Evolutionary conservation across 2,888 invertebrate species (phyloP).

Genomic region (Baronia brevicornis): DNA sequence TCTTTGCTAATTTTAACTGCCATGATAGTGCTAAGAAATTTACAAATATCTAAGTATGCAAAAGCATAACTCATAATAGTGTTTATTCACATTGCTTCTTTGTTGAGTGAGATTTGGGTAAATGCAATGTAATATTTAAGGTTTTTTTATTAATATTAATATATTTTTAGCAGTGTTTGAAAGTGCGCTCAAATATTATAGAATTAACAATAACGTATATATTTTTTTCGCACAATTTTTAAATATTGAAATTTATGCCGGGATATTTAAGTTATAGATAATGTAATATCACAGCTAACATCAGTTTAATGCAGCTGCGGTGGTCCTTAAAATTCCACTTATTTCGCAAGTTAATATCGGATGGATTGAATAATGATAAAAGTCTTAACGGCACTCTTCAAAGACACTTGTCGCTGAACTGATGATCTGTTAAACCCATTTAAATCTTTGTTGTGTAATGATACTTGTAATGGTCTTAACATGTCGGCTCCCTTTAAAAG

Average conservation of each 20-base stretch:
- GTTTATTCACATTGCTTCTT: no score
- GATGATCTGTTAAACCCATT: conserved; percentile 17
- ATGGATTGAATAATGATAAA: conserved; percentile 9
- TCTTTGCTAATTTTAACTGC: no score
- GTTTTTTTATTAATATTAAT: conserved; percentile 1
- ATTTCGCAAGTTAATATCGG: conserved; percentile 4
- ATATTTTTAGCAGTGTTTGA: background rate
- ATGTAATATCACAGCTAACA: background rate
- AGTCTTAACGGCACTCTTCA: conserved; percentile 22
- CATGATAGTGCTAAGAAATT: no score
- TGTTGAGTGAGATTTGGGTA: no score
- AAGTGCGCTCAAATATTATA: no score
- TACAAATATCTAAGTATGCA: no score
- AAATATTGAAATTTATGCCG: background rate
- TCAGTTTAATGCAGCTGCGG: background rate
- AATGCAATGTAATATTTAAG: no score
- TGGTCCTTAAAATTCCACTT: no score
- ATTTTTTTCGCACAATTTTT: conserved; percentile 7
- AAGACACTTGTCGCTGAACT: conserved; percentile 18
- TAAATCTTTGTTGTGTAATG: conserved; percentile 14
- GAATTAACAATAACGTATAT: background rate
- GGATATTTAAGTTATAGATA: background rate
- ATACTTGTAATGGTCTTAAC: conserved; percentile 9
- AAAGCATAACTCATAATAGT: no score
- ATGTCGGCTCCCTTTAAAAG: conserved; percentile 18